Percentiles rank a stretch among this genome's conserved stretches.
phyloP scores from a whole-genome alignment of 2,113 vertebrate genomes.

The Bungarus multicinctus region DNA sequence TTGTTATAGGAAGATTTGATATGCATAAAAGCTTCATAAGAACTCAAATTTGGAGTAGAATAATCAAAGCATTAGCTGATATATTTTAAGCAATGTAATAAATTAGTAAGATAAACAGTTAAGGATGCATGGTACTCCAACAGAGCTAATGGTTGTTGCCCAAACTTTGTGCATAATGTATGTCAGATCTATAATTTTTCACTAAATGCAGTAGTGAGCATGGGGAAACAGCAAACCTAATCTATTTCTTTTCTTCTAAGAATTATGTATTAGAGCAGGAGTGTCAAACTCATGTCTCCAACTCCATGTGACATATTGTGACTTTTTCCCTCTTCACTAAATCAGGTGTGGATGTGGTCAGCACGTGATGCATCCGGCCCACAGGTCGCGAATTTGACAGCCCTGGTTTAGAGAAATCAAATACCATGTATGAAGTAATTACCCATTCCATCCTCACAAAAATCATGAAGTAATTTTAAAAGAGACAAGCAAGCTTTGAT shows the following conservation, averaged over 20 bases:
- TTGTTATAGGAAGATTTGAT: conserved; percentile 47
- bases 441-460: not conserved
- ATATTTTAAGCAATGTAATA: conserved; percentile 43
- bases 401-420: conserved; percentile 39
- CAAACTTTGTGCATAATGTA: not conserved
- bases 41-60: conserved; percentile 43
- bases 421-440: conserved; percentile 23
- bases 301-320: too few species aligned
- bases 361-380: too few species aligned
- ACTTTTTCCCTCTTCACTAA: too few species aligned
- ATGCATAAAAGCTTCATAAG: conserved; percentile 26
- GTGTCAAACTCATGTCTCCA: too few species aligned
- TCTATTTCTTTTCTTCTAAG: not conserved
- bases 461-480: not conserved
- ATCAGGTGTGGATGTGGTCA: too few species aligned
- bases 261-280: not conserved
- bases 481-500: not conserved
- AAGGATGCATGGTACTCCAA: conserved; percentile 33
- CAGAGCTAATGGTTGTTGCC: not conserved
- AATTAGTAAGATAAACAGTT: conserved; percentile 44
- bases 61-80: conserved; percentile 24
- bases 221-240: not conserved
- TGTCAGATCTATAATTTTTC: not conserved
- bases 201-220: not conserved
- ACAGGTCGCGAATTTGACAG: too few species aligned